phyloP scores from a whole-genome alignment of 2,113 vertebrate genomes.

The Orientallactaga bullata region DNA sequence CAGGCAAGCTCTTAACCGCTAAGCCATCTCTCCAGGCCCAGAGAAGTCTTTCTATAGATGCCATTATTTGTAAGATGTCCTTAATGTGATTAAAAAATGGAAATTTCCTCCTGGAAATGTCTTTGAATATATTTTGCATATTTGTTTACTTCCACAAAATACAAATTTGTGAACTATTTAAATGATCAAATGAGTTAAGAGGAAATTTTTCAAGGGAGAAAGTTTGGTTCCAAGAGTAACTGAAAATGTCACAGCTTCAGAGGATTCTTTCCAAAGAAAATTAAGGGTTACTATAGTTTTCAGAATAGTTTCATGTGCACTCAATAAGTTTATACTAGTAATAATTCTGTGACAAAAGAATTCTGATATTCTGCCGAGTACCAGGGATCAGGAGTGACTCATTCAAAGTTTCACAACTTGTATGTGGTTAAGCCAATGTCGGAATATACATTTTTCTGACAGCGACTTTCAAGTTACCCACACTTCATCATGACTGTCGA shows the following conservation, averaged over 20 bases:
- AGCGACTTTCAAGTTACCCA: background rate
- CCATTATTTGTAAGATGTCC: conserved; percentile 39
- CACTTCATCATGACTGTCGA: background rate
- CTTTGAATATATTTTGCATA: background rate
- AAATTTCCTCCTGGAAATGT: conserved; percentile 13
- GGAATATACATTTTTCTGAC: background rate
- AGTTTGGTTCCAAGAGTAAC: background rate
- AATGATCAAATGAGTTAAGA: background rate
- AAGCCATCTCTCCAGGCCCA: no score
- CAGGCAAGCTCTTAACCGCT: no score
- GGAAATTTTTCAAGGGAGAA: background rate
- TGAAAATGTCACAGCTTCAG: conserved; percentile 35
- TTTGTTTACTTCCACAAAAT: conserved; percentile 28
- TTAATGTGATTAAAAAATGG: conserved; percentile 3
- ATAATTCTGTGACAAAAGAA: background rate
- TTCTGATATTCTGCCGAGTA: background rate
- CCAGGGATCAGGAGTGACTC: background rate
- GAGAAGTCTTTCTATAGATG: background rate
- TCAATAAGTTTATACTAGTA: conserved; percentile 18
- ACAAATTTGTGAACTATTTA: conserved; percentile 12
- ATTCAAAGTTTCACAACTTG: background rate
- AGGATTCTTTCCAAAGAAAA: conserved; percentile 43
- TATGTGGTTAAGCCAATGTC: background rate
- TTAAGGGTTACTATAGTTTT: background rate
- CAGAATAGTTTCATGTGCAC: background rate